phyloP scores from a whole-genome alignment of 2,113 vertebrate genomes.

The Gracilinanus agilis region DNA sequence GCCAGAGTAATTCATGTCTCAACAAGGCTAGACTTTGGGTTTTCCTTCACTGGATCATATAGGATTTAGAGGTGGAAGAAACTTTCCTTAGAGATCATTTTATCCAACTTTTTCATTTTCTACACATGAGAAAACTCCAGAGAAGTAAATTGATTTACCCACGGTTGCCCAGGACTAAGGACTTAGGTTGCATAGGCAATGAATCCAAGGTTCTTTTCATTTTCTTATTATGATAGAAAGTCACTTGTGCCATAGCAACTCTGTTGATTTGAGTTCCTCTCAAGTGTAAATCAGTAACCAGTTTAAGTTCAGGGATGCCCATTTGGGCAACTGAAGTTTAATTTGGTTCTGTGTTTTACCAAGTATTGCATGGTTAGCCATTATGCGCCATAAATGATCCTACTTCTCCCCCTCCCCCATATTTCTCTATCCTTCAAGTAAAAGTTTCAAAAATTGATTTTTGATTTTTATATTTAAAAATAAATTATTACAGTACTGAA shows the following conservation, averaged over 20 bases:
- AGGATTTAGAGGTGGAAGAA: neutral
- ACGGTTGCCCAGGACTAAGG: neutral
- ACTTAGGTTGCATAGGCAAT: neutral
- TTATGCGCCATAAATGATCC: neutral
- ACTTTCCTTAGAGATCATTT: neutral
- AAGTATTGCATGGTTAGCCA: neutral
- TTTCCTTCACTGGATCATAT: neutral
- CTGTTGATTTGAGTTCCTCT: neutral
- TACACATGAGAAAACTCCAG: conserved; percentile 18
- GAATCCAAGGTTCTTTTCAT: neutral
- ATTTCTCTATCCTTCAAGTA: neutral
- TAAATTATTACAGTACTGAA: neutral
- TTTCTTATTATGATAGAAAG: neutral
- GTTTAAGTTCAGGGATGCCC: neutral
- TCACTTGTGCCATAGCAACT: neutral
- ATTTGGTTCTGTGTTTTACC: neutral
- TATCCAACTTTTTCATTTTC: neutral
- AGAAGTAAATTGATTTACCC: conserved; percentile 41
- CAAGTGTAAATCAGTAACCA: neutral
- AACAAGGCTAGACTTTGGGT: neutral
- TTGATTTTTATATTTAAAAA: neutral
- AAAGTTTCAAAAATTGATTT: neutral
- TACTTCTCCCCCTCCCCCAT: neutral
- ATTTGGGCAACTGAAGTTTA: neutral
- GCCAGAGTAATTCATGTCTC: neutral